phyloP scores from a whole-genome alignment of 2,113 vertebrate genomes.

The Pedetes capensis region DNA sequence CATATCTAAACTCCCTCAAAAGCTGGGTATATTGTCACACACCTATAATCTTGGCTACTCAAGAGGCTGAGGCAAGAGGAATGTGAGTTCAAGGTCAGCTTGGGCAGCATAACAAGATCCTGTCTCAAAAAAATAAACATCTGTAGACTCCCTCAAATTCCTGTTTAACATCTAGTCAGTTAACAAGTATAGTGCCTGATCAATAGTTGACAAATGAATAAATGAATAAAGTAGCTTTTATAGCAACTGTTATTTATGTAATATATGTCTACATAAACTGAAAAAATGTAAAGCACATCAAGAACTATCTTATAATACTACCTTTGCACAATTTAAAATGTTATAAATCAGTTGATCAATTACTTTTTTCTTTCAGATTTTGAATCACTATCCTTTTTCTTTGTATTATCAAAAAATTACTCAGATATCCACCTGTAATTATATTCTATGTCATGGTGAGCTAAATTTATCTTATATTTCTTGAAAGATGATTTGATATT shows the following conservation, averaged over 20 bases:
- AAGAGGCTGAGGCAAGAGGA: background rate
- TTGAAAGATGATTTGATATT: background rate
- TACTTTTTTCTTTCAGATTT: background rate
- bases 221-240: slow-evolving; percentile 18
- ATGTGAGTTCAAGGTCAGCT: background rate
- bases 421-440: background rate
- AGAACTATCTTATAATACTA: background rate
- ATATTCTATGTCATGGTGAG: background rate
- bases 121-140: background rate
- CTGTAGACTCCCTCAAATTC: background rate
- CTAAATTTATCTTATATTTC: background rate
- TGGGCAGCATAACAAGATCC: background rate
- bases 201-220: background rate
- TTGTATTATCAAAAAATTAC: background rate
- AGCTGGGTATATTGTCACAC: background rate
- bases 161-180: background rate
- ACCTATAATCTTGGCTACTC: background rate
- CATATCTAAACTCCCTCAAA: background rate
- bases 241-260: background rate
- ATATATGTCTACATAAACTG: background rate
- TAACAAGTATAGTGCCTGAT: background rate
- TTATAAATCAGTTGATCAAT: background rate
- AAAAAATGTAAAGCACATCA: background rate
- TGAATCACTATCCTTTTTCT: background rate
- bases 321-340: background rate